Percentiles rank a stretch among this genome's conserved stretches.
phyloP scores from a whole-genome alignment of 2,888 invertebrate species.

The Ectropis crepuscularia region DNA sequence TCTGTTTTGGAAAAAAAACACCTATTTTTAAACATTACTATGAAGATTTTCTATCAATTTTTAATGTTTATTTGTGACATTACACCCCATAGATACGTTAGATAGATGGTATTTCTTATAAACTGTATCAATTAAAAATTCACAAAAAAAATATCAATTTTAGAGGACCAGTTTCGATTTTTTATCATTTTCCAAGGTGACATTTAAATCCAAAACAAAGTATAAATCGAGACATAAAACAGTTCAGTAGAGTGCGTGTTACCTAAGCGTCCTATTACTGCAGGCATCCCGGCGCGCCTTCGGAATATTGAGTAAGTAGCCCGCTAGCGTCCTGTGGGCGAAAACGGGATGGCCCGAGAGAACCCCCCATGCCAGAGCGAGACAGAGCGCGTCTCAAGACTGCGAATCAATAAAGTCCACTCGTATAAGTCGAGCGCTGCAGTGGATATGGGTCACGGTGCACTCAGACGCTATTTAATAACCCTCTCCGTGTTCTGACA shows the following conservation, averaged over 20 bases:
- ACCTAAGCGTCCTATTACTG: slow-evolving; percentile 69
- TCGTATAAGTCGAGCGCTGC: slow-evolving; percentile 81
- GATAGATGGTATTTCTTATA: too few species aligned
- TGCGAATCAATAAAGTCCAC: slow-evolving; percentile 85
- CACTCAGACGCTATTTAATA: slow-evolving; percentile 80
- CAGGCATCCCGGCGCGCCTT: slow-evolving; percentile 70
- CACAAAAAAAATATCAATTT: too few species aligned
- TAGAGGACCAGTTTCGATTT: too few species aligned
- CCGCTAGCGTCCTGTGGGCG: slow-evolving; percentile 44
- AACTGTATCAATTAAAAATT: too few species aligned
- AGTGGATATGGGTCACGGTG: slow-evolving; percentile 82
- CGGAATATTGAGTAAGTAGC: slow-evolving; percentile 82
- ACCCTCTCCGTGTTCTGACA: slow-evolving; percentile 68
- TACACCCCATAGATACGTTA: too few species aligned
- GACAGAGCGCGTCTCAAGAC: slow-evolving; percentile 82
- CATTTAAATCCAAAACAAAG: slow-evolving; percentile 41
- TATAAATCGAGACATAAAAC: slow-evolving; percentile 57
- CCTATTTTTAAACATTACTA: too few species aligned
- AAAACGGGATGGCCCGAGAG: slow-evolving; percentile 31
- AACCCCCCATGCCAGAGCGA: slow-evolving; percentile 59
- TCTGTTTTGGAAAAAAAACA: too few species aligned
- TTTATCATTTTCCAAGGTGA: slow-evolving; percentile 1
- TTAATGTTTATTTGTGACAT: too few species aligned
- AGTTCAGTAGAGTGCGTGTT: slow-evolving; percentile 65
- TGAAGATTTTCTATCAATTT: too few species aligned